A percentile compares a stretch with the other conserved stretches of the same genome.
phyloP scores from a whole-genome alignment of 2,797 vertebrate species.

The Trematomus bernacchii region DNA sequence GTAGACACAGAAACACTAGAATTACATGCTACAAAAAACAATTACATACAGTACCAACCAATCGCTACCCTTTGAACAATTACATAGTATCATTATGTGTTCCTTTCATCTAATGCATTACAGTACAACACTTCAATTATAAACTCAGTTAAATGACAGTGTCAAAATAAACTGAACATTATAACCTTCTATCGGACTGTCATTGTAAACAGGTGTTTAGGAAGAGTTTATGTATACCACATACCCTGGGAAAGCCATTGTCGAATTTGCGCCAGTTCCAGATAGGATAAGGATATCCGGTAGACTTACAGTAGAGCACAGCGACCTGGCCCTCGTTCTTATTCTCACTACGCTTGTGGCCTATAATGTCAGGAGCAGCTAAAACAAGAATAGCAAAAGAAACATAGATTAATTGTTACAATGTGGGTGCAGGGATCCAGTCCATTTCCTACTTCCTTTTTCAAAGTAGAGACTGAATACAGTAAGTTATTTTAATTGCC shows the following conservation, averaged over 20 bases:
- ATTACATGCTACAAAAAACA: neutral
- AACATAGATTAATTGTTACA: neutral
- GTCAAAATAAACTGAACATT: neutral
- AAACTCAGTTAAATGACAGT: neutral
- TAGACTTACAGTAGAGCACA: slow-evolving; percentile 94
- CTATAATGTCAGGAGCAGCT: slow-evolving; percentile 93
- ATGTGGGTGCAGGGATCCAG: neutral
- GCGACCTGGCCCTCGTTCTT: slow-evolving; percentile 95
- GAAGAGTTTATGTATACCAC: slow-evolving; percentile 34
- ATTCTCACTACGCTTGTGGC: slow-evolving; percentile 98
- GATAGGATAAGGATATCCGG: slow-evolving; percentile 92
- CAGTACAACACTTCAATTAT: neutral
- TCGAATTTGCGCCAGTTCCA: slow-evolving; percentile 95
- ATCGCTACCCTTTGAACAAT: neutral
- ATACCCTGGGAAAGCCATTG: slow-evolving; percentile 85
- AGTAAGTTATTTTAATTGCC: neutral
- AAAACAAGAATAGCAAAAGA: slow-evolving; percentile 27
- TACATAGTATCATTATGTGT: neutral
- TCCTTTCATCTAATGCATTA: neutral
- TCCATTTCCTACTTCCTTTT: neutral
- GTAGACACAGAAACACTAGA: neutral
- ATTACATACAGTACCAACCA: neutral
- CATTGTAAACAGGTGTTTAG: neutral
- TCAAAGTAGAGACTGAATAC: neutral
- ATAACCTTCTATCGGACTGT: neutral